Percentiles rank a stretch among this genome's conserved stretches.
Conservation (phyloP, 2,113 vertebrate genomes). For the Leptocoma aspasia region DNA sequence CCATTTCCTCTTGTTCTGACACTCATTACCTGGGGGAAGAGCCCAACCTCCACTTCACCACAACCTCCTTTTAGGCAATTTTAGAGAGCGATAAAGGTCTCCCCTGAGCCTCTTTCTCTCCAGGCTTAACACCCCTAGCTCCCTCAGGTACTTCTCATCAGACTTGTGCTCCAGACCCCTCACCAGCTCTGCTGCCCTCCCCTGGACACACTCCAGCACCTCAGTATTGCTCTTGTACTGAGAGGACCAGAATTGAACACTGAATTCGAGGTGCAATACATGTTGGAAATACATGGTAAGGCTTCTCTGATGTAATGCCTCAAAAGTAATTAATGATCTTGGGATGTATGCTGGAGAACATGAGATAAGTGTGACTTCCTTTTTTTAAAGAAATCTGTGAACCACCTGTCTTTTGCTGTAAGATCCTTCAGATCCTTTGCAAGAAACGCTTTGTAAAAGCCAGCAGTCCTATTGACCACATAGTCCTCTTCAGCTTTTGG, state of each 20-base stretch:
- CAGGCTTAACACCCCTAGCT: not conserved
- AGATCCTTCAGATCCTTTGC: not conserved
- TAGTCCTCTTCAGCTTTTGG: not conserved
- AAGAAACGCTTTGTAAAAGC: not conserved
- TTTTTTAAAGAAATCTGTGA: not conserved
- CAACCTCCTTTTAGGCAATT: not conserved
- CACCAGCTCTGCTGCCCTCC: fast-evolving
- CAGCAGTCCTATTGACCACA: fast-evolving
- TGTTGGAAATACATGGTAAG: not conserved
- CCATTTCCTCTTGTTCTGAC: not conserved
- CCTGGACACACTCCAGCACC: fast-evolving
- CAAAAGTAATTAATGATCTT: not conserved
- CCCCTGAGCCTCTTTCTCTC: not conserved
- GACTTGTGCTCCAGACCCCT: not conserved
- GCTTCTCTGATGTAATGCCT: not conserved
- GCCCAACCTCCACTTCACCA: not conserved
- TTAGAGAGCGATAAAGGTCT: not conserved
- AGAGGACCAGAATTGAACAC: not conserved
- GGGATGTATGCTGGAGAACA: not conserved
- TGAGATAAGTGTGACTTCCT: not conserved
- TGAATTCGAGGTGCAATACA: not conserved
- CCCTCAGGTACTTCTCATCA: not conserved
- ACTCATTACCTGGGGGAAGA: not conserved
- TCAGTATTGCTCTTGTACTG: not conserved
- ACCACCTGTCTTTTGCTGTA: not conserved